Percentiles rank a stretch among this genome's conserved stretches.
These are phyloP conservation scores for Yasuhikotakia modesta DNA, from an alignment of 2,797 vertebrate species.

Conservation along the genomic window DNA sequence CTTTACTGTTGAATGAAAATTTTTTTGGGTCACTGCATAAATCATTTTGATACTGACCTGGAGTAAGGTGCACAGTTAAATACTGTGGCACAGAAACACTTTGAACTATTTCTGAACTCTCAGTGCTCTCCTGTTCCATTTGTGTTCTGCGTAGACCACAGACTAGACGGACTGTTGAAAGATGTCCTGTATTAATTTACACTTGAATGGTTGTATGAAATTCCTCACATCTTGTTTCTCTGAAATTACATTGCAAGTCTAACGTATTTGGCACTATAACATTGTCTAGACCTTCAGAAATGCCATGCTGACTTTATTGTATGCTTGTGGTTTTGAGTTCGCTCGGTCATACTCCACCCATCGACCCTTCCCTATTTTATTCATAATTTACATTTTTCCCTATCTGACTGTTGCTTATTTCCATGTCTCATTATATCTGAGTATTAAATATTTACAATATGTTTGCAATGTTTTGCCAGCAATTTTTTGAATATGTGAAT, in stretches of 20 bases:
- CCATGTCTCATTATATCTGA: not conserved
- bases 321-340: conserved; percentile 38
- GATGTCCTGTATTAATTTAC: not conserved
- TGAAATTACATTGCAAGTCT: conserved; percentile 9
- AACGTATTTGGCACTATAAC: not conserved
- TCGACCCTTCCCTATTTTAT: not conserved
- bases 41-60: not conserved
- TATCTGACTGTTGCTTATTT: not conserved
- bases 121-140: not conserved
- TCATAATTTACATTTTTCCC: not conserved
- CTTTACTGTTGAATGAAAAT: not conserved
- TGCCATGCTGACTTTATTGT: conserved; percentile 41
- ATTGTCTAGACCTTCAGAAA: conserved; percentile 42
- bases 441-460: not conserved
- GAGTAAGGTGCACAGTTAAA: not conserved
- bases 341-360: not conserved
- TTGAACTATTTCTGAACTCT: not conserved
- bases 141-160: not conserved
- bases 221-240: not conserved
- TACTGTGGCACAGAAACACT: not conserved
- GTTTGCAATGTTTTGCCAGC: not conserved
- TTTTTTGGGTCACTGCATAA: not conserved
- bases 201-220: not conserved
- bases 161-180: not conserved
- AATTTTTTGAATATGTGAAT: not conserved